Evolutionary conservation across 1,140 invertebrate species (phyloP), one percentile per base, ranked within the genome.

Genomic region (Conopomorpha cramerella): DNA sequence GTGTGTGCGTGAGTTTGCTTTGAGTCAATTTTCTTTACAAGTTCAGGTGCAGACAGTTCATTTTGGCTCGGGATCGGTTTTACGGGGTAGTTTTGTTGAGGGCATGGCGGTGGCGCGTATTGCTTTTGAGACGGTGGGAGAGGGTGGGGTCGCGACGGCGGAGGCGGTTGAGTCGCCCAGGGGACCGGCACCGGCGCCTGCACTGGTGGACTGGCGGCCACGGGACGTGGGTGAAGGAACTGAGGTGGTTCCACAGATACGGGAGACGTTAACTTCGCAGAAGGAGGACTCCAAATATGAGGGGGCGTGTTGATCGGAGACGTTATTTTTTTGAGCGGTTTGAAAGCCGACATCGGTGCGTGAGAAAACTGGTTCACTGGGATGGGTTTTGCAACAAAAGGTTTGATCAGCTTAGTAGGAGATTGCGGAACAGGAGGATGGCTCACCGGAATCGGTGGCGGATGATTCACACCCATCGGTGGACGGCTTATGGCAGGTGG

Each of bases 281-380:
- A 77, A 2, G 77, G 73, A 2, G 77, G 70, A 46, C 64, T 72
- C 76, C 77, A 79, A 11, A 78, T 45, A 39, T 68, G 57, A 3
- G 66, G 43, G 2, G 60, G 55, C 10, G 65, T 54, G 7, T 42
- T 46, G 4, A 48, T 61, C 1, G 72, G 67, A 10, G 65, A 68
- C 12, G 55, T 42, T 11, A 71, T 52, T 45, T 81, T 82, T 40
- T 77, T 66, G 3, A 77, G 72, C 8, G 86, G 86, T 41, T 84
- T 84, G 41, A 88, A 88, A 11, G 86, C 85, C 7, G 86, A 88
- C 64, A 85, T 81, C 1, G 85, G 84, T 2, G 86, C 86, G 50
- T 88, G 86, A 27, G 84, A 86, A 45, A 89, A 89, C 43, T 86
- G 81, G 62, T 86, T 86, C 0, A 86, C 78, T 1, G 80, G 82